These are phyloP conservation scores for Vespertilio murinus DNA, from an alignment of 2,797 vertebrate species.

Conservation along the genomic window DNA sequence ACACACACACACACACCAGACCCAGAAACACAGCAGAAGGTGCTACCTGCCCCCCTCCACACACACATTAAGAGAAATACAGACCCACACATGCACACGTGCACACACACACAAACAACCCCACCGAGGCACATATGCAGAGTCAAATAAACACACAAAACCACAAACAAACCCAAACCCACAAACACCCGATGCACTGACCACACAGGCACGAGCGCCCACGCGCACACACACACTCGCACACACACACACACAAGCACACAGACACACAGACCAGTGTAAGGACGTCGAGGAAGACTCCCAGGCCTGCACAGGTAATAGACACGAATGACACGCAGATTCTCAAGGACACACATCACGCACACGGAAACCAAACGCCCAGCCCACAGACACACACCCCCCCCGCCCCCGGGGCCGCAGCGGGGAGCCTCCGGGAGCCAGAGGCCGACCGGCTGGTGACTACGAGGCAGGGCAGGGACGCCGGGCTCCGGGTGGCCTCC, in stretches of 20 bases:
- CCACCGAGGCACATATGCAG: background rate
- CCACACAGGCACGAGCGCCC: background rate
- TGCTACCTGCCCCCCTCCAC: background rate
- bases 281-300: background rate
- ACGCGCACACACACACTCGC: too few relatives aligned
- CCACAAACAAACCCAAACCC: background rate
- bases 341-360: background rate
- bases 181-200: background rate
- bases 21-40: background rate
- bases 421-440: fast-evolving
- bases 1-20: background rate
- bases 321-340: background rate
- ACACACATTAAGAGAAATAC: background rate
- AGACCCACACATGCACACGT: background rate
- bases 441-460: background rate
- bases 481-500: background rate
- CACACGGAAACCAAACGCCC: background rate
- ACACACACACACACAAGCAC: background rate
- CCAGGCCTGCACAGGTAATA: background rate
- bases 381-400: background rate
- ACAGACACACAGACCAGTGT: background rate
- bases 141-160: background rate
- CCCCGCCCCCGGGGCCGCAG: fast-evolving
- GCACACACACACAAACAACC: background rate
- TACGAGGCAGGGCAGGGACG: background rate